Evolutionary conservation across 2,113 vertebrate genomes (phyloP), one percentile per base, ranked within the genome.

Genomic region (Hemiprocne comata): DNA sequence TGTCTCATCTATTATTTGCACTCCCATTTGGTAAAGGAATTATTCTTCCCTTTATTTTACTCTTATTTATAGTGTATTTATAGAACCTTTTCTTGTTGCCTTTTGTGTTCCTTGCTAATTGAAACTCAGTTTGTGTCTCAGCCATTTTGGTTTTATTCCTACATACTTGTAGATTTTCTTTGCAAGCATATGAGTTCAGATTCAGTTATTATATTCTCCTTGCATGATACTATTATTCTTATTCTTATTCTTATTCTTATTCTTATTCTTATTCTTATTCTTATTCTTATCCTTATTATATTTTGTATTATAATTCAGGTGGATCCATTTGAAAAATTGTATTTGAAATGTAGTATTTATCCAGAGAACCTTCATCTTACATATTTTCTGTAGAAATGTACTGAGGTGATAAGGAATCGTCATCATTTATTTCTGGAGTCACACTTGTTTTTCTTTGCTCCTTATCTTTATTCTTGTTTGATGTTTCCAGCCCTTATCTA

Each of bases 401-500:
- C 61, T 72, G 18, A 62, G 21, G 28, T 81, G 77, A 90, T 96
- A 96, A 96, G 48, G 38, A 93, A 57, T 51, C 96, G 57, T 34
- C 34, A 73, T 95, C 8, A 55, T 90, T 95, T 97, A 87, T 94
- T 91, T 93, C 71, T 64, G 28, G 26, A 85, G 57, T 54, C 54
- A 75, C 55, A 53, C 71, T 94, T 95, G 58, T 73, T 95, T 94
- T 92, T 66, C 64, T 78, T 89, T 90, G 28, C 16, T 87, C 36
- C 79, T 96, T 93, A 94, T 95, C 81, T 82, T 91, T 90, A 75
- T 83, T 94, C 66, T 92, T 85, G 62, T 88, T 95, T 87, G 25
- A 61, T 97, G 92, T 96, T 96, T 91, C 61, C 80, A 62, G 34
- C 67, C 70, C 85, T 96, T 93, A 96, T 90, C 93, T 73, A 11